Percentiles rank a stretch among this genome's conserved stretches.
Evolutionary conservation across 1,140 invertebrate genomes (phyloP).

Genomic region (Arion vulgaris): DNA sequence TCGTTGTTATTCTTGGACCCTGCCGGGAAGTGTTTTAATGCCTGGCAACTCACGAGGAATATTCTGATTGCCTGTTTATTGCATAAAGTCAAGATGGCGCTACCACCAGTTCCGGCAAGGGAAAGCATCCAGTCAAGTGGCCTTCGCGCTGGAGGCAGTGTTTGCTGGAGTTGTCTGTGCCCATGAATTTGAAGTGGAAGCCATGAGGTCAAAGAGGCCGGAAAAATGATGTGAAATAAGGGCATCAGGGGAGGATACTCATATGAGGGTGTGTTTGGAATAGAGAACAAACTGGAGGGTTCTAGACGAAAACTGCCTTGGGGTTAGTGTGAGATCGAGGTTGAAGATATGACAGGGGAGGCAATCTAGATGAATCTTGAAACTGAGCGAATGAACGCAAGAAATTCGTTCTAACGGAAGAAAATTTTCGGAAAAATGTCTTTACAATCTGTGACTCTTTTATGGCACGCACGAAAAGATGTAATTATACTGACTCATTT

Average conservation of each 20-base stretch:
- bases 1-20: not conserved
- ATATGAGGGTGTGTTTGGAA: constrained; percentile 24
- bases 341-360: not conserved
- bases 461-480: no score
- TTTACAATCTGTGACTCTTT: no score
- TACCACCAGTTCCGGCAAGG: constrained; percentile 19
- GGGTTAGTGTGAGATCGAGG: not conserved
- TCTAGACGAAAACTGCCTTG: not conserved
- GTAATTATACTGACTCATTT: no score
- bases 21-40: constrained; percentile 3
- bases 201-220: constrained; percentile 4
- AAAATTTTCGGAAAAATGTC: no score
- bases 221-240: constrained; percentile 16
- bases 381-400: not conserved
- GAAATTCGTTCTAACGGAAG: not conserved
- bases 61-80: constrained; percentile 31
- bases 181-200: constrained; percentile 27
- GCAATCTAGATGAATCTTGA: not conserved
- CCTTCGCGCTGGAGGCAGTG: constrained; percentile 15
- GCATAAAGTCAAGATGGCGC: constrained; percentile 36
- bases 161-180: constrained; percentile 31
- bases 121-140: constrained; percentile 32
- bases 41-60: not conserved
- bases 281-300: constrained; percentile 2
- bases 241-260: constrained; percentile 13